phyloP scores from a whole-genome alignment of 2,888 invertebrate genomes.

The Dendrolimus houi region DNA sequence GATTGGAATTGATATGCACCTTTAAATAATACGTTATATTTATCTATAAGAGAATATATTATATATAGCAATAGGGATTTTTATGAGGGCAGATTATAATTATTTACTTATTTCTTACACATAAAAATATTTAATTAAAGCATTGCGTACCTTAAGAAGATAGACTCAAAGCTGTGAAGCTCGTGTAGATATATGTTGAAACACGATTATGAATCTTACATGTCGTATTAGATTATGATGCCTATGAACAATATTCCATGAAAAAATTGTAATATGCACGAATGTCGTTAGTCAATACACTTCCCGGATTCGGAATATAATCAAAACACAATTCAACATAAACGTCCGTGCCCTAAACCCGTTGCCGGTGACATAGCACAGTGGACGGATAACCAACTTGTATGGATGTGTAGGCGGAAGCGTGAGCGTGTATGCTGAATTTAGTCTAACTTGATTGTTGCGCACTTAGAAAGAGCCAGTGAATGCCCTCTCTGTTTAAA shows the following conservation, averaged over 20 bases:
- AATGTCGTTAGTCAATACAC: neutral
- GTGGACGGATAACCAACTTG: conserved; percentile 11
- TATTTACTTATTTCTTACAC: too few species aligned
- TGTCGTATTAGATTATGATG: too few species aligned
- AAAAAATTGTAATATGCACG: neutral
- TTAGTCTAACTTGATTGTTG: neutral
- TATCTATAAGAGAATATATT: too few species aligned
- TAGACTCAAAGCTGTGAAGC: neutral
- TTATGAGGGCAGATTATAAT: too few species aligned
- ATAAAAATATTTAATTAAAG: neutral
- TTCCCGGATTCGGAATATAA: neutral
- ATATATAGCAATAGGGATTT: too few species aligned
- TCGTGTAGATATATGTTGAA: neutral
- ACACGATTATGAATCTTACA: neutral
- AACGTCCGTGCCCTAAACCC: conserved; percentile 21
- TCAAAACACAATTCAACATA: conserved; percentile 4
- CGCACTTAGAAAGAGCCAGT: neutral
- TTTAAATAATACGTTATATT: too few species aligned
- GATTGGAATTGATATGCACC: too few species aligned
- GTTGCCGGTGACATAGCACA: conserved; percentile 18
- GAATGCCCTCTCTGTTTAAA: neutral
- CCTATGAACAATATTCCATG: neutral
- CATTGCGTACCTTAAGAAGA: neutral
- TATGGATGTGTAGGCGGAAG: conserved; percentile 15
- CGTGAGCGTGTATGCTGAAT: conserved; percentile 2